A percentile compares a stretch with the other conserved stretches of the same genome.
phyloP scores from a whole-genome alignment of 2,888 invertebrate species.

The Sarcophaga rosellei region DNA sequence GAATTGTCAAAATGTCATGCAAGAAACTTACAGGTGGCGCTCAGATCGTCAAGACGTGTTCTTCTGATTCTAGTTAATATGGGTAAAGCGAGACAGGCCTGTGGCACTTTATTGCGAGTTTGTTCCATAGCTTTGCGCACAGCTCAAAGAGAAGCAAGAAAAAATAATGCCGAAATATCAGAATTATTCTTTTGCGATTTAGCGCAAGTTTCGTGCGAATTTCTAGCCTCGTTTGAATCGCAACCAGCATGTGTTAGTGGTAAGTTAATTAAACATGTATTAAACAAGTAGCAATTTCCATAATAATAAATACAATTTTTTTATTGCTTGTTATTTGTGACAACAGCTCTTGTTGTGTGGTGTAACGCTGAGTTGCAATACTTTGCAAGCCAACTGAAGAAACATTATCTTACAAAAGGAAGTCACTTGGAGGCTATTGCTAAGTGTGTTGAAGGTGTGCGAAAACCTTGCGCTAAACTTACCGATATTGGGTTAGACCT shows the following conservation, averaged over 20 bases:
- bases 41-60: constrained; percentile 91
- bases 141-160: constrained; percentile 80
- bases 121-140: constrained; percentile 79
- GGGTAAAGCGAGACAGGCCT: constrained; percentile 81
- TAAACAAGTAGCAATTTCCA: background rate
- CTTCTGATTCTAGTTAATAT: constrained; percentile 87
- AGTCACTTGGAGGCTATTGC: constrained; percentile 91
- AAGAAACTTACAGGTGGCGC: constrained; percentile 93
- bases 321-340: background rate
- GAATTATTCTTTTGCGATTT: constrained; percentile 87
- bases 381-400: constrained; percentile 90
- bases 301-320: background rate
- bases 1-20: constrained; percentile 95
- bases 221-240: constrained; percentile 90
- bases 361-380: constrained; percentile 91
- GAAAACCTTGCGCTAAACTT: constrained; percentile 82
- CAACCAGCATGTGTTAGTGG: constrained; percentile 88
- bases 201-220: constrained; percentile 87
- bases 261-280: constrained; percentile 75
- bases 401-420: constrained; percentile 95
- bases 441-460: constrained; percentile 91
- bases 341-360: constrained; percentile 92
- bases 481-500: constrained; percentile 92
- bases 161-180: constrained; percentile 82
- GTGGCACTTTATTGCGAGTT: constrained; percentile 78